Evolutionary conservation across 2,113 vertebrate species (phyloP).

Genomic region (Tangachromis dhanisi): DNA sequence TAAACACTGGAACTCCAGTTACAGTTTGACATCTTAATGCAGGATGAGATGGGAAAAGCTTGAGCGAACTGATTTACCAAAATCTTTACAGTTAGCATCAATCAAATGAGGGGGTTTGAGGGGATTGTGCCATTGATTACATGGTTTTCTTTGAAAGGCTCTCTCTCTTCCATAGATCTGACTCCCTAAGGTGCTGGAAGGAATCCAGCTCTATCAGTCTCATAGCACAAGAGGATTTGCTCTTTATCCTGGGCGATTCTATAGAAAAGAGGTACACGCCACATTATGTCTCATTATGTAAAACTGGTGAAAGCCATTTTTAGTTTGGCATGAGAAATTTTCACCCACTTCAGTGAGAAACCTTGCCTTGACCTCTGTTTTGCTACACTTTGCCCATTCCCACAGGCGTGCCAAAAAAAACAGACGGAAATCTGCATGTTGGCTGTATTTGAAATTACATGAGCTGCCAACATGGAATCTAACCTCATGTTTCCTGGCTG

Average conservation of each 20-base stretch:
- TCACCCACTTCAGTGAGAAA: slow-evolving; percentile 6
- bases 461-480: slow-evolving; percentile 27
- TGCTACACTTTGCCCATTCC: slow-evolving; percentile 19
- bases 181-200: slow-evolving; percentile 39
- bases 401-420: not conserved
- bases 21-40: slow-evolving; percentile 18
- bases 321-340: slow-evolving; percentile 26
- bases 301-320: not conserved
- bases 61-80: not conserved
- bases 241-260: slow-evolving; percentile 34
- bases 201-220: slow-evolving; percentile 40
- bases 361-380: slow-evolving; percentile 34
- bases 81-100: not conserved
- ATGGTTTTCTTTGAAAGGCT: slow-evolving; percentile 30
- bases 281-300: slow-evolving; percentile 33
- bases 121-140: slow-evolving; percentile 22
- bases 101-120: not conserved
- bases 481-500: slow-evolving; percentile 44
- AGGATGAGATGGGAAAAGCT: not conserved
- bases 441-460: not conserved
- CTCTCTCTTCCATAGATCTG: not conserved
- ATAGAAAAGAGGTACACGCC: slow-evolving; percentile 28
- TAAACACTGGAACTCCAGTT: slow-evolving; percentile 5
- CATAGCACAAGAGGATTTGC: slow-evolving; percentile 43
- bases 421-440: not conserved